phyloP scores from a whole-genome alignment of 92 coral and sea anemone species.

The Palythoa grandis region DNA sequence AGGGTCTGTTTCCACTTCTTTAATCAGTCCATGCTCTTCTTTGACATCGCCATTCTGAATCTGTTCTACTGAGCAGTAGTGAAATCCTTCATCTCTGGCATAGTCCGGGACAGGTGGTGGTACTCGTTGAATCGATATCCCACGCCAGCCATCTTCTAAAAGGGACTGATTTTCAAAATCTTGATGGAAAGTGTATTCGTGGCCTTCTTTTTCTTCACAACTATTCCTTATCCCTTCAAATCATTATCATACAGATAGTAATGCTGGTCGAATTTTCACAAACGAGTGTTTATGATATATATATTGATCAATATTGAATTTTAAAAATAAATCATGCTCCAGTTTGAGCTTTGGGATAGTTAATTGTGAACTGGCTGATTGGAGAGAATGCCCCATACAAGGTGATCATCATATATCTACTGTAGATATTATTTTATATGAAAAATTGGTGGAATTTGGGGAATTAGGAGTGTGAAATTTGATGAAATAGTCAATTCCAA shows the following conservation, averaged over 20 bases:
- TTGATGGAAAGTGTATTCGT: conserved; percentile 24
- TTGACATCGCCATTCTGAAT: conserved; percentile 15
- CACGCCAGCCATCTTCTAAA: conserved; percentile 38
- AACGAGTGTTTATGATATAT: no score
- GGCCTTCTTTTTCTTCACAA: background rate
- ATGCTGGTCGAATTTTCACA: conserved; percentile 39
- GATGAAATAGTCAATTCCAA: no score
- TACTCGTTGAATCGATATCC: conserved; percentile 9
- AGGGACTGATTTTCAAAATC: background rate
- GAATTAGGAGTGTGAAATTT: no score
- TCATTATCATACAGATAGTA: conserved; percentile 41
- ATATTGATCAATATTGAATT: no score
- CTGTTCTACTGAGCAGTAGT: conserved; percentile 16
- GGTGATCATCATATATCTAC: no score
- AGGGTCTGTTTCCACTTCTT: conserved; percentile 1
- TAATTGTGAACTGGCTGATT: no score
- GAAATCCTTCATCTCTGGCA: conserved; percentile 14
- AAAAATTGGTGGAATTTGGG: no score
- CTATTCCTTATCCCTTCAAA: background rate
- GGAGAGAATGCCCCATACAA: no score
- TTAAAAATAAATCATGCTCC: no score
- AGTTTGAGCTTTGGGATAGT: no score
- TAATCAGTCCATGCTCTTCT: conserved; percentile 5
- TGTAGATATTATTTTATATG: no score
- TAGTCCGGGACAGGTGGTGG: conserved; percentile 42